These are phyloP conservation scores for Alviniconcha marisindica DNA, from an alignment of 1,140 invertebrate species.

Conservation along the genomic window DNA sequence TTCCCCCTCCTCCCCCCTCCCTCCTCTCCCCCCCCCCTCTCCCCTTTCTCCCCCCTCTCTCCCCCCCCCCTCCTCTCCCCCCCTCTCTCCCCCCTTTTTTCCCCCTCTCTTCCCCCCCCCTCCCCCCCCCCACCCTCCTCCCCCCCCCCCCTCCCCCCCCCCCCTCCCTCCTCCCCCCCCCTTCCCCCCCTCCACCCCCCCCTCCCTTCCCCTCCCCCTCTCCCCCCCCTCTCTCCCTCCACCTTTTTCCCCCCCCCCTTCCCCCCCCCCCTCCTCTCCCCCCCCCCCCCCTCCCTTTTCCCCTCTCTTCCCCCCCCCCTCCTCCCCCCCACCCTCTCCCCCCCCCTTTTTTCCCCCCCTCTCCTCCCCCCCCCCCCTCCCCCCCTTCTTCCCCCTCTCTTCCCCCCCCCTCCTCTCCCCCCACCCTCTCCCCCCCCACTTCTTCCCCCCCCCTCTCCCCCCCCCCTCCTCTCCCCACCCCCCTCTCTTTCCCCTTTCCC, in stretches of 20 bases:
- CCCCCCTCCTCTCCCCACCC: too few relatives aligned
- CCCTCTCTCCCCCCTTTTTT: background rate
- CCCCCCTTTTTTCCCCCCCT: too few relatives aligned
- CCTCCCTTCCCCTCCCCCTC: background rate
- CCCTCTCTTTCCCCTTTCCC: too few relatives aligned
- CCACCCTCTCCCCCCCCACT: too few relatives aligned
- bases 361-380: too few relatives aligned
- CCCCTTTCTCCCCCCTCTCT: background rate
- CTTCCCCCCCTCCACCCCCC: background rate
- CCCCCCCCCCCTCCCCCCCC: background rate
- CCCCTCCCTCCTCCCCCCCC: slow-evolving; percentile 4
- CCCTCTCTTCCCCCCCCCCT: background rate
- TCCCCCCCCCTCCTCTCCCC: too few relatives aligned
- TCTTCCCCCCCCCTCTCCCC: too few relatives aligned
- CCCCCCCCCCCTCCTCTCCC: too few relatives aligned
- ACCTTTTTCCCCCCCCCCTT: too few relatives aligned
- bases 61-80: background rate
- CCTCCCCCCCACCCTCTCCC: slow-evolving; percentile 7
- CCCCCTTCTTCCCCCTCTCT: too few relatives aligned
- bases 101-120: too few relatives aligned
- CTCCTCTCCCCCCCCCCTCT: background rate
- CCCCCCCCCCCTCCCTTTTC: too few relatives aligned
- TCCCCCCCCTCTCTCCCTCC: background rate
- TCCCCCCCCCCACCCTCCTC: background rate
- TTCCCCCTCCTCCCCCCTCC: background rate